Evolutionary conservation across 2,888 invertebrate genomes (phyloP), one percentile per base, ranked within the genome.

Genomic region (Oligia strigilis): DNA sequence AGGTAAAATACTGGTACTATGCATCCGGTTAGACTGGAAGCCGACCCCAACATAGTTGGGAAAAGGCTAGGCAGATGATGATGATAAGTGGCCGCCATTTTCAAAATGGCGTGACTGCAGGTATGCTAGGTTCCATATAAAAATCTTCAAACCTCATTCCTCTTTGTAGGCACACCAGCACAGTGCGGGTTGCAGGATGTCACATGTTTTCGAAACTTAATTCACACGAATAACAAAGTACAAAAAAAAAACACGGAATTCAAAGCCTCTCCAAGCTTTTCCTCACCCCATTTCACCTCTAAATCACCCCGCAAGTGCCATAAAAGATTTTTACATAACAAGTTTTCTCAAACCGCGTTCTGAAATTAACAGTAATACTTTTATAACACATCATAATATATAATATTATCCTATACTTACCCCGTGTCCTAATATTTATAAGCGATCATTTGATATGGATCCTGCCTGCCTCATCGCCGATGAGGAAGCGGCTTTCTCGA

Each of bases 311-410:
- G 4, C 0, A 55, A 64, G 23, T 40, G 29, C 19, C 55, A 55
- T 67, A 67, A 77, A 80, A 43, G 19, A 36, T 58, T 65, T 77
- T 55, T 65, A 60, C 40, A 64, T 36, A 64, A 81, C 23, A 60
- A 23, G 29, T 65, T 79, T 14, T 3, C 6, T 52, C 23, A n/a
- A 19, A 62, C 73, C 36, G 0, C 40, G 1, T 52, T 58, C 62
- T 36, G 40, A 14, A 62, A 64, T 62, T 60, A 60, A 82, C 52
- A 52, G 52, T 17, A 64, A 49, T 64, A 17, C 19, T 58, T 72
- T 80, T 72, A 80, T 43, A 75, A 75, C 36, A 46, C 46, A 52
- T 52, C 14, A 17, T 64, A 52, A 29, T 52, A 23, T 40, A 55
- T 71, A 5, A 49, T 29, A 36, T 58, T 14, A 23, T 36, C 14